These are phyloP conservation scores for Avahi laniger DNA, from an alignment of 2,797 vertebrate species.

Conservation along the genomic window DNA sequence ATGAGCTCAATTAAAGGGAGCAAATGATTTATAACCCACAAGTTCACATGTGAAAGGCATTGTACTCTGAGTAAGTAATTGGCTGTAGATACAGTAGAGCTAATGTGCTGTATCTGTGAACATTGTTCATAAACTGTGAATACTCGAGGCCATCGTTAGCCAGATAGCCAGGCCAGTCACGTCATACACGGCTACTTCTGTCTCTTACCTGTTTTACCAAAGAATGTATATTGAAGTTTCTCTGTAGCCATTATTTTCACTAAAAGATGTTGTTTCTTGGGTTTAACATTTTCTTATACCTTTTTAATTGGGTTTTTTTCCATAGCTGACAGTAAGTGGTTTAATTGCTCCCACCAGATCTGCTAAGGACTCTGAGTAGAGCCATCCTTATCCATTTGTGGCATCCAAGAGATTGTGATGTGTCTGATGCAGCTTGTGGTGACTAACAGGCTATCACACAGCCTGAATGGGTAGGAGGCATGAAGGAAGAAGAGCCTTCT, in stretches of 20 bases:
- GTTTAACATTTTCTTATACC: neutral
- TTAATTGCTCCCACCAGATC: neutral
- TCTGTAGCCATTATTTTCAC: neutral
- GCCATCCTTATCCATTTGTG: neutral
- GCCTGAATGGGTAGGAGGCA: too few relatives aligned
- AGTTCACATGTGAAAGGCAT: constrained; percentile 41
- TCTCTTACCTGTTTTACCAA: neutral
- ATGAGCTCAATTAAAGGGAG: constrained; percentile 85
- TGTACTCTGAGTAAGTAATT: neutral
- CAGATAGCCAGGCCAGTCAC: neutral
- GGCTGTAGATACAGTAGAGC: neutral
- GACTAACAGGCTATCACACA: neutral
- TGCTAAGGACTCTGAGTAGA: neutral
- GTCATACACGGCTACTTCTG: neutral
- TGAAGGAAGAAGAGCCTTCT: neutral
- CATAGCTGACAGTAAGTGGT: neutral
- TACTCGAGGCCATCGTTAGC: neutral
- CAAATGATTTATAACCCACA: constrained; percentile 79
- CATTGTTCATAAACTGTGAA: neutral
- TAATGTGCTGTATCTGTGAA: neutral
- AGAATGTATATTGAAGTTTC: neutral
- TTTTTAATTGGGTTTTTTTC: neutral
- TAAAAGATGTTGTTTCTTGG: neutral
- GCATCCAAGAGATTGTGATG: neutral
- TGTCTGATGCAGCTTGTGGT: neutral